phyloP scores from a whole-genome alignment of 2,888 invertebrate species.

The Tipula unca region DNA sequence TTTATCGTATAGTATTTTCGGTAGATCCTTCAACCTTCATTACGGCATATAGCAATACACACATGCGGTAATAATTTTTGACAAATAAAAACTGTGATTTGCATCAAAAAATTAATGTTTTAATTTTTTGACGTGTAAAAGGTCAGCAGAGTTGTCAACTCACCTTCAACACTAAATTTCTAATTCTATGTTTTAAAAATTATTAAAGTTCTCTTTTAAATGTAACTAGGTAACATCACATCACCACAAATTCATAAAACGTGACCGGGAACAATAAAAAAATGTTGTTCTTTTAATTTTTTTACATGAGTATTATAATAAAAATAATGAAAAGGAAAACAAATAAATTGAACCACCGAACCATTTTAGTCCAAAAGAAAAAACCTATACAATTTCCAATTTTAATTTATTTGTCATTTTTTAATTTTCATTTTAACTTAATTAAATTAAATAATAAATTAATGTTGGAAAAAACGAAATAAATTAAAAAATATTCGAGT shows the following conservation, averaged over 20 bases:
- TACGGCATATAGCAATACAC: background rate
- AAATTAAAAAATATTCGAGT: background rate
- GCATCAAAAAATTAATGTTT: background rate
- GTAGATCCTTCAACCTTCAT: constrained; percentile 29
- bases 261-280: constrained; percentile 20
- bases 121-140: background rate
- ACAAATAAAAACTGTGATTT: constrained; percentile 17
- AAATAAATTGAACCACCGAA: constrained; percentile 40
- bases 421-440: background rate
- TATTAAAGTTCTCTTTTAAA: constrained; percentile 26
- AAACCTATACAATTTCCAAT: constrained; percentile 40
- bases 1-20: constrained; percentile 35
- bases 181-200: background rate
- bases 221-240: constrained; percentile 8
- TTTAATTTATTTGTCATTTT: constrained; percentile 14
- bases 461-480: constrained; percentile 3
- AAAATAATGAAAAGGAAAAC: constrained; percentile 25
- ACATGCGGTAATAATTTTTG: constrained; percentile 20
- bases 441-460: background rate
- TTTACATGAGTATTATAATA: background rate
- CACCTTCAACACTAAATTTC: constrained; percentile 20
- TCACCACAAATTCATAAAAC: background rate
- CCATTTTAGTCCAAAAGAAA: constrained; percentile 42
- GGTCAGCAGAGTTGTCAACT: background rate
- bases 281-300: background rate